Evolutionary conservation across 2,113 vertebrate species (phyloP).

Genomic region (Plotosus lineatus): DNA sequence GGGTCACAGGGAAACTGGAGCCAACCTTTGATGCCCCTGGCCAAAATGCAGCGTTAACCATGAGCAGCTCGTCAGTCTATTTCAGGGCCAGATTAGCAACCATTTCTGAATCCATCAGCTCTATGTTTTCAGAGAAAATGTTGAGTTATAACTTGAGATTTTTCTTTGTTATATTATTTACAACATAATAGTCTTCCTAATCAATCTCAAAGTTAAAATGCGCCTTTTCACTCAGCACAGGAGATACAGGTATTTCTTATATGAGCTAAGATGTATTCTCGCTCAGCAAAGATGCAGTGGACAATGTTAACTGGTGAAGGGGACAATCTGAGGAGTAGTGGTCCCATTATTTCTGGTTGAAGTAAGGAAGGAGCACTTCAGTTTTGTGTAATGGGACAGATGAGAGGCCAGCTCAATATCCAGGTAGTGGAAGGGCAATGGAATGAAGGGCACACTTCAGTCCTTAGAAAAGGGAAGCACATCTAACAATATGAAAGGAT

Average conservation of each 20-base stretch:
- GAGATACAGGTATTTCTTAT: neutral
- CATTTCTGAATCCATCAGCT: neutral
- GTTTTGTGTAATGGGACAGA: neutral
- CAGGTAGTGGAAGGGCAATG: neutral
- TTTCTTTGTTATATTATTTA: neutral
- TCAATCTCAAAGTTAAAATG: neutral
- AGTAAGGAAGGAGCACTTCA: neutral
- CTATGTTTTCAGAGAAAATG: neutral
- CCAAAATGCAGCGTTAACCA: no score
- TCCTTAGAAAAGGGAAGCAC: neutral
- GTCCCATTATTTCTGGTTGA: neutral
- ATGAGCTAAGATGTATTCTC: neutral
- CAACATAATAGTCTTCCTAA: neutral
- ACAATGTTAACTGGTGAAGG: neutral
- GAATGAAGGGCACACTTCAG: neutral
- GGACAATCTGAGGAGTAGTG: neutral
- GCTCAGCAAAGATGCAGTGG: neutral
- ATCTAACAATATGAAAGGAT: neutral
- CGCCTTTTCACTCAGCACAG: neutral
- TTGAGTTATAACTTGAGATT: neutral
- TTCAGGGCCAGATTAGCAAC: no score
- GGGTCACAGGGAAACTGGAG: no score
- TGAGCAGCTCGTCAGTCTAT: no score
- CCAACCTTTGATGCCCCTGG: no score
- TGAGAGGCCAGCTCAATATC: neutral